Base-by-base conservation (phyloP, 2,888 invertebrate genomes). In the Drosophila sordidapex region DNA sequence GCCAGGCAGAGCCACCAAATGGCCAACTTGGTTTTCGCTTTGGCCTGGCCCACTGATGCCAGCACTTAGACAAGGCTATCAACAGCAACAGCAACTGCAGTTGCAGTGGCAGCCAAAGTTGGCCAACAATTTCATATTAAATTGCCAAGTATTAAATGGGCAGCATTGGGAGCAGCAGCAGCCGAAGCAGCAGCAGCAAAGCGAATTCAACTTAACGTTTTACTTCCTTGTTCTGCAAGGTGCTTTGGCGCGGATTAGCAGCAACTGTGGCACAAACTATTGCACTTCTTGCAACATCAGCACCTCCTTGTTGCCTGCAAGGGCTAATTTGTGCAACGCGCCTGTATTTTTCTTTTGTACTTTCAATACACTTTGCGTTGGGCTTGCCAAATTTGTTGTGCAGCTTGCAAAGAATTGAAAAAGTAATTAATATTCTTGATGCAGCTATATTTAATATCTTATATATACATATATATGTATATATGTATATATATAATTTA, bases 91-190 rank as follows among this genome's bases (percentile, higher is more conserved):
- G 38, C 25, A 49, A 58, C 49, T 31, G 56, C 63, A 58, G 61
- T 54, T 31, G 68, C 68, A 70, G 66, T 66, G 65, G 65, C 66
- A 74, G 78, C 77, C 78, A 75, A 80, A 86, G 79, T 90, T 89
- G 84, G 87, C 90, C 83, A 89, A 83, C 86, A 90, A 91, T 87
- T 90, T 90, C 79, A 83, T 91, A 90, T 89, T 84, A 91, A 90
- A 90, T 90, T 90, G 90, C 90, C 90, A 81, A 82, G 91, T 79
- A 90, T 91, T 91, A 90, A 91, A 90, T 86, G 88, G 81, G 79
- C 82, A 87, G 70, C 69, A 76, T 61, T 67, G 81, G 46, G 66
- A 49, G 77, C 25, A 65, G 35, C 2, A 40, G 52, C 4, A 56
- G 49, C 29, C 0, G 29, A 0, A 51, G 43, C 11, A 49, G 70